Base-by-base conservation (phyloP, 1,140 invertebrate genomes). In the Diabrotica virgifera region DNA sequence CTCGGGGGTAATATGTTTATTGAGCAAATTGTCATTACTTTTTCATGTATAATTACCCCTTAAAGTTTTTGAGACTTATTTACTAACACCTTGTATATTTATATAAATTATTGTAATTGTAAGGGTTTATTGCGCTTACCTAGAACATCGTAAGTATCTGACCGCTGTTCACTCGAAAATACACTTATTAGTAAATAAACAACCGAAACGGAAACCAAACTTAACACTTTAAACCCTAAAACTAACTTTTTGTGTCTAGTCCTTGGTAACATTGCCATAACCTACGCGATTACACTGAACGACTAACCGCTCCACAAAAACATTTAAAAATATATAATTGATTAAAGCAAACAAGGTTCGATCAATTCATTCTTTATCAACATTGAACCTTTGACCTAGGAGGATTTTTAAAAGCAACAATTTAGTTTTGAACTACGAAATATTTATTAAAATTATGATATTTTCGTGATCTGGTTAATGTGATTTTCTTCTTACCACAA, bases 211-310 rank as follows among this genome's bases (percentile, higher is more conserved):
- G 59, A 58, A 11, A 66, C 13, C n/a, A 75, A 53, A 66, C 66
- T 70, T 53, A 72, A 24, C 40, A 75, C 63, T 64, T 65, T 72
- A 62, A 75, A 52, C 12, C 63, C 57, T 40, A 75, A 55, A 24
- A 64, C 70, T 38, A 74, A 55, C 65, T 65, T 62, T 52, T 52
- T 63, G 38, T 64, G 64, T 67, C 60, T 75, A 75, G 74, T 75
- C 74, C 74, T 64, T 65, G 74, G 66, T 46, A 74, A 63, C 69
- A 74, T 75, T 64, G 62, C 70, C 70, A 74, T 74, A 65, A 8
- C 40, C 40, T 46, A 10, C n/a, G 24, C 40, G 8, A 46, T 10
- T 10, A 46, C n/a, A 8, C 40, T 5, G 40, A 5, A 10, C 40
- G 40, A 46, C n/a, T 8, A n/a, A 46, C 2, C 8, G 8, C n/a